These are phyloP conservation scores for Eupithecia dodoneata DNA, from an alignment of 2,888 invertebrate genomes.

Conservation along the genomic window DNA sequence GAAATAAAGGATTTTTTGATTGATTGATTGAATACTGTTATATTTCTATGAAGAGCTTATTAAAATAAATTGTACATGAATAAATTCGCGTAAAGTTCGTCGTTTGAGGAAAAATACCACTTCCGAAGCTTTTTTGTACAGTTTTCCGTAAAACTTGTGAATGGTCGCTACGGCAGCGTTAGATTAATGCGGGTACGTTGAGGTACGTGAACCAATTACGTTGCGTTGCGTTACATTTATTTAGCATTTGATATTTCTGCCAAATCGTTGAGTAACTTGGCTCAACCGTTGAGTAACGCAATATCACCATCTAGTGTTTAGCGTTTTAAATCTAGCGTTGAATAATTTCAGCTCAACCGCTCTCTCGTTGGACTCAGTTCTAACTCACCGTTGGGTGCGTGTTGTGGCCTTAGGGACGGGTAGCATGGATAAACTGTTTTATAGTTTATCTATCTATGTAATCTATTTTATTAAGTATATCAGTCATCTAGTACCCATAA, in stretches of 20 bases:
- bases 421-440: background rate
- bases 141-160: background rate
- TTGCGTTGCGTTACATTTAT: background rate
- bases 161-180: constrained; percentile 20
- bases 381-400: background rate
- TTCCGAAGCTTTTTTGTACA: background rate
- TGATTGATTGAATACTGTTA: background rate
- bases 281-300: background rate
- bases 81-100: background rate
- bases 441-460: background rate
- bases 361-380: background rate
- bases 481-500: too few relatives aligned
- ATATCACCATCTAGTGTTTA: background rate
- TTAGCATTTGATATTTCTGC: background rate
- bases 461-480: too few relatives aligned
- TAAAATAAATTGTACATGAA: background rate
- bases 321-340: background rate
- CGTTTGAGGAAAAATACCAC: background rate
- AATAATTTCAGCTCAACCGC: background rate
- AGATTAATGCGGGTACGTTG: background rate
- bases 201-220: background rate
- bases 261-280: background rate
- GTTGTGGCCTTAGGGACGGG: background rate
- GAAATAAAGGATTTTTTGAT: too few relatives aligned
- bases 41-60: background rate